Evolutionary conservation across 1,140 invertebrate genomes (phyloP).

Genomic region (Drosophila baimaii): DNA sequence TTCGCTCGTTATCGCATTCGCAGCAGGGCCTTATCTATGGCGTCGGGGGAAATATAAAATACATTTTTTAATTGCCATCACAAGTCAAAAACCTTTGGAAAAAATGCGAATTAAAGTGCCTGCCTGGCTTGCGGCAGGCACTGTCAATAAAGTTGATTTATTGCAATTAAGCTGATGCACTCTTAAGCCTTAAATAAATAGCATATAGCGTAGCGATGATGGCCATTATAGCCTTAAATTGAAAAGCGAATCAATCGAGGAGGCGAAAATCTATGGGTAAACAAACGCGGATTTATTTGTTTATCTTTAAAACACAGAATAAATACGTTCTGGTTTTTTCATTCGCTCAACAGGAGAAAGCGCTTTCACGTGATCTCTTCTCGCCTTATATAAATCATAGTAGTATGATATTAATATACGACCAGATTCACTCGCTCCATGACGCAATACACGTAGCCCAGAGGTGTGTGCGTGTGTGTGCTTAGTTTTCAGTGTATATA

Average conservation of each 20-base stretch:
- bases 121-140: not conserved
- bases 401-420: slow-evolving; percentile 20
- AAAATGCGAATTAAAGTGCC: slow-evolving; percentile 3
- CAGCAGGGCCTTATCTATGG: slow-evolving; percentile 13
- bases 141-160: slow-evolving; percentile 30
- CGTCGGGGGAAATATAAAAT: not conserved
- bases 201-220: slow-evolving; percentile 8
- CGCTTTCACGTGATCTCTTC: slow-evolving; percentile 5
- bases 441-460: slow-evolving; percentile 37
- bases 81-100: slow-evolving; percentile 35
- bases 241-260: slow-evolving; percentile 8
- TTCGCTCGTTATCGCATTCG: slow-evolving; percentile 11
- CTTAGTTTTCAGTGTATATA: slow-evolving; percentile 26
- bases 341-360: slow-evolving; percentile 1
- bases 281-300: slow-evolving; percentile 26
- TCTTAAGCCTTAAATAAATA: slow-evolving; percentile 33
- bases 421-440: not conserved
- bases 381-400: slow-evolving; percentile 13
- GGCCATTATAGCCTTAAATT: slow-evolving; percentile 9
- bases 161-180: slow-evolving; percentile 24
- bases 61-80: slow-evolving; percentile 26
- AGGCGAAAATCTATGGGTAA: slow-evolving; percentile 21
- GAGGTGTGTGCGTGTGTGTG: not conserved
- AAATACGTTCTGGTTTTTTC: not conserved
- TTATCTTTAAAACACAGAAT: slow-evolving; percentile 9